These are phyloP conservation scores for Pissodes strobi DNA, from an alignment of 1,140 invertebrate genomes.

Conservation along the genomic window DNA sequence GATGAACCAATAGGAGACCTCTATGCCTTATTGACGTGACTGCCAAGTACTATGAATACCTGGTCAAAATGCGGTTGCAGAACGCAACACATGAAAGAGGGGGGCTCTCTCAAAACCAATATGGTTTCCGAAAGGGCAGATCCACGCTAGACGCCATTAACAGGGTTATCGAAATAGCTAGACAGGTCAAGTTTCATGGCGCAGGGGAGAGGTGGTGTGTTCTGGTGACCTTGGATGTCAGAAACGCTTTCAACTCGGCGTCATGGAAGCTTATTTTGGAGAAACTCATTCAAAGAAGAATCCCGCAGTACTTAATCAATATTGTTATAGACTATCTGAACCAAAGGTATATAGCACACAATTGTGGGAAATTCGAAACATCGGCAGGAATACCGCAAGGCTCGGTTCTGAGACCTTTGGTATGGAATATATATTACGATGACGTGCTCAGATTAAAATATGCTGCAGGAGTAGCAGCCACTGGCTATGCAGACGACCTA, in stretches of 20 bases:
- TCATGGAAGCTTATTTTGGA: neutral
- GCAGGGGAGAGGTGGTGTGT: constrained; percentile 4
- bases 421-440: constrained; percentile 56
- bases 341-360: too few species aligned
- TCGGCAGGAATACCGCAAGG: constrained; percentile 56
- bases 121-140: constrained; percentile 3
- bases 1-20: too few species aligned
- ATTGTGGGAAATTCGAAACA: too few species aligned
- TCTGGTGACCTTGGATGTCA: constrained; percentile 11
- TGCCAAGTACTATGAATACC: too few species aligned
- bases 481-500: constrained; percentile 23
- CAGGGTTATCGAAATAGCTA: neutral
- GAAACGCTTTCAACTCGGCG: constrained; percentile 23
- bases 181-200: neutral
- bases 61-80: too few species aligned
- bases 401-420: constrained; percentile 53
- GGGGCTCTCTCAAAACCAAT: neutral
- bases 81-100: too few species aligned
- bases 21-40: too few species aligned
- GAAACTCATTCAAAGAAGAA: too few species aligned
- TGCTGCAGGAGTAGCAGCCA: constrained; percentile 9
- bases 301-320: too few species aligned
- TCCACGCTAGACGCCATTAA: constrained; percentile 23
- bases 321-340: too few species aligned
- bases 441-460: constrained; percentile 44